Percentiles rank a stretch among this genome's conserved stretches.
These are phyloP conservation scores for Neria commutata DNA, from an alignment of 2,888 invertebrate species.

Conservation along the genomic window DNA sequence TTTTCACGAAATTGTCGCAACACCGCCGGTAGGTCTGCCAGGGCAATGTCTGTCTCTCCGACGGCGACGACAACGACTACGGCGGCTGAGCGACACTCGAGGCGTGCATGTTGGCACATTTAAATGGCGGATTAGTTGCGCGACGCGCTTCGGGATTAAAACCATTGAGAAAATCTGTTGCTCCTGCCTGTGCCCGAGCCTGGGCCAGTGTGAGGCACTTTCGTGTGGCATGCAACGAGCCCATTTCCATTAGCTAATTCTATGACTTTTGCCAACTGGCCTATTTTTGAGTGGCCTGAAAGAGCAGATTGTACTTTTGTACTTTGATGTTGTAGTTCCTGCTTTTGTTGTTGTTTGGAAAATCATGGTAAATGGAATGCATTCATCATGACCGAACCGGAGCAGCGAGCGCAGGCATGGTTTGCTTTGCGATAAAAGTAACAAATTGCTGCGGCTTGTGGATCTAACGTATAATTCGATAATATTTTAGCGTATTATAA, in stretches of 20 bases:
- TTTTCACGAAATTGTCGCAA: not conserved
- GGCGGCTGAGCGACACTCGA: conserved; percentile 38
- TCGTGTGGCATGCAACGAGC: not conserved
- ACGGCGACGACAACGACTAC: conserved; percentile 26
- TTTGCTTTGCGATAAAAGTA: conserved; percentile 9
- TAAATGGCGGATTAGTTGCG: conserved; percentile 58
- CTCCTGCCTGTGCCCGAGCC: too few relatives aligned
- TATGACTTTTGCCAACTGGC: conserved; percentile 40
- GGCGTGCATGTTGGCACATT: conserved; percentile 57
- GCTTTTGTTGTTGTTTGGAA: not conserved
- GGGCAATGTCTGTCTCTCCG: conserved; percentile 5
- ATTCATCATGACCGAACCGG: not conserved
- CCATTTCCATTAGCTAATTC: conserved; percentile 19
- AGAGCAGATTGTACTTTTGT: not conserved
- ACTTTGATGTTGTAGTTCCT: conserved; percentile 11
- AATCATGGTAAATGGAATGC: not conserved
- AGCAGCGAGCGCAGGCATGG: conserved; percentile 1
- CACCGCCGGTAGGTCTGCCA: conserved; percentile 23
- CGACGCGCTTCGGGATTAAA: conserved; percentile 53
- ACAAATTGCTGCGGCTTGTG: conserved; percentile 18
- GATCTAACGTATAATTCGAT: conserved; percentile 3
- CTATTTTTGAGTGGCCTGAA: conserved; percentile 27
- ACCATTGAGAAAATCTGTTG: conserved; percentile 62
- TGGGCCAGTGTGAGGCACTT: too few relatives aligned
- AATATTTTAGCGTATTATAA: conserved; percentile 8